A percentile compares a stretch with the other conserved stretches of the same genome.
These are phyloP conservation scores for Melierax canorus DNA, from an alignment of 2,113 vertebrate genomes.

Conservation along the genomic window DNA sequence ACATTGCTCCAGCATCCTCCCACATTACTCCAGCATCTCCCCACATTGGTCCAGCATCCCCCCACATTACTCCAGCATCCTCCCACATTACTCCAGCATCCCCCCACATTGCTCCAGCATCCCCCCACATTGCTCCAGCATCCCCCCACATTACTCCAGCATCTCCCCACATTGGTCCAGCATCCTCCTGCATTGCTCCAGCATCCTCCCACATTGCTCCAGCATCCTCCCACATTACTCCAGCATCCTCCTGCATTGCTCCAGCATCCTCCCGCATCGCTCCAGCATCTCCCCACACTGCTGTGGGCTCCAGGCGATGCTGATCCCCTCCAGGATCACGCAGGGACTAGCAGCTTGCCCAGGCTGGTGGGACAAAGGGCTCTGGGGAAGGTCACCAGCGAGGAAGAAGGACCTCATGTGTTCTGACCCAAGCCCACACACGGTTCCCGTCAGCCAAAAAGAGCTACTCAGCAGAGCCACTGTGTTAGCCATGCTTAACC, in stretches of 20 bases:
- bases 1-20: too few relatives aligned
- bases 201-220: background rate
- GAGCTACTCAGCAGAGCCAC: background rate
- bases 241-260: accelerated
- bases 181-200: accelerated
- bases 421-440: accelerated
- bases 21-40: too few relatives aligned
- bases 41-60: too few relatives aligned
- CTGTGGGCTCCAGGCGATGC: background rate
- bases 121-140: accelerated
- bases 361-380: background rate
- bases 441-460: accelerated
- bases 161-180: accelerated
- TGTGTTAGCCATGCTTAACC: background rate
- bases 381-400: accelerated
- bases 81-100: too few relatives aligned
- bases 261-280: accelerated
- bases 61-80: too few relatives aligned
- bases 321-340: background rate
- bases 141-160: too few relatives aligned
- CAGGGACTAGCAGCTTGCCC: background rate
- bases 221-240: background rate
- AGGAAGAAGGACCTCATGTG: accelerated
- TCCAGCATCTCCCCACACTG: too few relatives aligned
- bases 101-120: too few relatives aligned